Conservation (phyloP, 2,797 vertebrate genomes). For the Diglossa cyanea region DNA sequence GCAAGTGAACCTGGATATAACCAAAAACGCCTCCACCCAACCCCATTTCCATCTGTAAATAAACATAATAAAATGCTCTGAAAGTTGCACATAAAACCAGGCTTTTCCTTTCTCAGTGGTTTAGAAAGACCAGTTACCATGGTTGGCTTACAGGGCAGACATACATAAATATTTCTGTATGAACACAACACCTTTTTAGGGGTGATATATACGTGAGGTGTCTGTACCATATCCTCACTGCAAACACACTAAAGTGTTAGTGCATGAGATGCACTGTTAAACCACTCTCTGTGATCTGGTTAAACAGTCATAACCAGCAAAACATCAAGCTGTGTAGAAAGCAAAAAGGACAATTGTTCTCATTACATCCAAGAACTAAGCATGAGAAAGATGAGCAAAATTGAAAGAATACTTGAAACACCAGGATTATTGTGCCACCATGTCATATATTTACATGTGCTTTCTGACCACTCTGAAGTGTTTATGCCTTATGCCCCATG, state of each 20-base stretch:
- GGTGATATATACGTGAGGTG: not conserved
- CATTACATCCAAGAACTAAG: not conserved
- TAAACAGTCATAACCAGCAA: not conserved
- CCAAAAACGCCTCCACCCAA: not conserved
- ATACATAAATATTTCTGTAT: not conserved
- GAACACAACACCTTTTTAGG: not conserved
- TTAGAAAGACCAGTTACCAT: not conserved
- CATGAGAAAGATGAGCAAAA: not conserved
- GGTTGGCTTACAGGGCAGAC: not conserved
- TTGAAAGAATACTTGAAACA: not conserved
- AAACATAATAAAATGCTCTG: not conserved
- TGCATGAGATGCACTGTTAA: not conserved
- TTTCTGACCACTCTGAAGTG: not conserved
- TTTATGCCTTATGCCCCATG: not conserved
- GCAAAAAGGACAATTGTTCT: not conserved
- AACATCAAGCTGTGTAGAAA: not conserved
- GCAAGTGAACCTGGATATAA: not conserved
- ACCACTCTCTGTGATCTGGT: not conserved
- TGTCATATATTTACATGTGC: not conserved
- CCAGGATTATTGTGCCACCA: not conserved
- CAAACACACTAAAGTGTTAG: not conserved
- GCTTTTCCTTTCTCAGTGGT: not conserved
- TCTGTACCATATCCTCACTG: not conserved
- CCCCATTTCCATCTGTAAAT: not conserved
- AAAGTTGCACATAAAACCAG: not conserved